These are phyloP conservation scores for Zalophus californianus DNA, from an alignment of 2,797 vertebrate species.

Conservation along the genomic window DNA sequence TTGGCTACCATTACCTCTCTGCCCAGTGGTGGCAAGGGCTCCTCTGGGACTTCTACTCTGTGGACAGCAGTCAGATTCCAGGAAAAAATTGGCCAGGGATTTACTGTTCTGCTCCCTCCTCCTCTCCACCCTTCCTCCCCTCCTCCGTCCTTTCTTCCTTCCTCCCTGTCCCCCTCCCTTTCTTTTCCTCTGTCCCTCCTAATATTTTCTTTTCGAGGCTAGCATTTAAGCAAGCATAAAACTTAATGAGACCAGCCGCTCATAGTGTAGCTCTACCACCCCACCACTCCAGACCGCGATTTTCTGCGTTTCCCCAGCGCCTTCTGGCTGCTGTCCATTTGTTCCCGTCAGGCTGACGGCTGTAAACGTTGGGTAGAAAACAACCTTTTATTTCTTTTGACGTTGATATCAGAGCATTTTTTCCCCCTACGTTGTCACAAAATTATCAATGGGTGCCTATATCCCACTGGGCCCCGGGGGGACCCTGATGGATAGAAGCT, in stretches of 20 bases:
- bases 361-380: not conserved
- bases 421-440: not conserved
- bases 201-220: slow-evolving; percentile 17
- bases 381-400: not conserved
- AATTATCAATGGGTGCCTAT: not conserved
- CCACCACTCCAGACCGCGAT: not conserved
- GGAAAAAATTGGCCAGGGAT: not conserved
- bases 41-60: no score
- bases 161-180: no score
- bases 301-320: not conserved
- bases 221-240: not conserved
- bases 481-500: not conserved
- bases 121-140: not conserved
- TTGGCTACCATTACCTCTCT: not conserved
- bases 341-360: not conserved
- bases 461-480: not conserved
- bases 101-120: not conserved
- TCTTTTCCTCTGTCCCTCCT: not conserved
- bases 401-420: not conserved
- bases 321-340: not conserved
- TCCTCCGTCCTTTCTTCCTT: not conserved
- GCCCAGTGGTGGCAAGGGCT: no score
- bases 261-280: not conserved
- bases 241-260: not conserved
- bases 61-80: not conserved